Evolutionary conservation across 2,113 vertebrate genomes (phyloP).

Genomic region (Saccopteryx leptura): DNA sequence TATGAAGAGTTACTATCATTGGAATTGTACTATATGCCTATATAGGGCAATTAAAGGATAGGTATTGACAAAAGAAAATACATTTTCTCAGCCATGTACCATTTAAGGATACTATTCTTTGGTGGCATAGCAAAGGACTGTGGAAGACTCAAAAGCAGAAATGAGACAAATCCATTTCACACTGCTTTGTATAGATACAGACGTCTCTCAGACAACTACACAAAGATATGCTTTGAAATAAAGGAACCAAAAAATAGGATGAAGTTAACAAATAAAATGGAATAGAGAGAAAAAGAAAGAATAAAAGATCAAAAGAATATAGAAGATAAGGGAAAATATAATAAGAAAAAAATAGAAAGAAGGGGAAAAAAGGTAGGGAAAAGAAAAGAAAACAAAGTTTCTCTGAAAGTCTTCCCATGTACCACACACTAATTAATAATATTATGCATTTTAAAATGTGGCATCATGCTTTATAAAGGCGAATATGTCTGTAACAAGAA

Average conservation of each 20-base stretch:
- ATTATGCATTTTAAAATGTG: background rate
- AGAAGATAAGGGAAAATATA: background rate
- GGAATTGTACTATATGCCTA: background rate
- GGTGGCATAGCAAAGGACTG: background rate
- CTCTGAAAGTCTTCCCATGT: background rate
- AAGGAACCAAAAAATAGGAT: background rate
- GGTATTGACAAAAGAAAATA: background rate
- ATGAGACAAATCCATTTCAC: background rate
- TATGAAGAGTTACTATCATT: background rate
- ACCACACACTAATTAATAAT: background rate
- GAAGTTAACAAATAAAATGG: background rate
- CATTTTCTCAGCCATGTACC: background rate
- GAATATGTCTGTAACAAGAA: background rate
- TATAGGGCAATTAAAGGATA: background rate
- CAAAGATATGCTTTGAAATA: constrained; percentile 4
- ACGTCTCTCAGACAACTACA: background rate
- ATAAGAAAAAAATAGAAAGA: background rate
- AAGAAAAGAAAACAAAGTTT: background rate
- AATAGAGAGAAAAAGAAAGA: background rate
- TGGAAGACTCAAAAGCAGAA: constrained; percentile 1
- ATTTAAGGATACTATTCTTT: constrained; percentile 30
- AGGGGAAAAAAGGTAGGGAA: background rate
- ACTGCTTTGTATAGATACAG: background rate
- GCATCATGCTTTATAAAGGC: background rate
- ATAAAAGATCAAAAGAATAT: background rate